These are phyloP conservation scores for Osmerus mordax DNA, from an alignment of 2,113 vertebrate genomes.

Conservation along the genomic window DNA sequence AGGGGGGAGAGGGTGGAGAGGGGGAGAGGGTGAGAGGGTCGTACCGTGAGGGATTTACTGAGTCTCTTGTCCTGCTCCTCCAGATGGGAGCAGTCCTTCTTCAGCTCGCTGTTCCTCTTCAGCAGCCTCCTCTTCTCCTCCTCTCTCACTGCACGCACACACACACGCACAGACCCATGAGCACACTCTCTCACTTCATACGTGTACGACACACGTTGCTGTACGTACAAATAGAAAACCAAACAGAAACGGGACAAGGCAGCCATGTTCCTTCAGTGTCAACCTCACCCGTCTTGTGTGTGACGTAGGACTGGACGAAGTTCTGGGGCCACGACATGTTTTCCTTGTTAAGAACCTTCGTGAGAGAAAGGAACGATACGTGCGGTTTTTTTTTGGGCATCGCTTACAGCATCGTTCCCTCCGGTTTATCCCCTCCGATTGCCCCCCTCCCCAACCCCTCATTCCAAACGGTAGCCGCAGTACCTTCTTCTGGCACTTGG, in stretches of 20 bases:
- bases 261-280: not conserved
- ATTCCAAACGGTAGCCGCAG: not conserved
- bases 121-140: slow-evolving; percentile 90
- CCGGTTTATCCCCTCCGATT: not conserved
- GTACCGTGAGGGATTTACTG: slow-evolving; percentile 79
- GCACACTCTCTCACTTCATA: not conserved
- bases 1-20: not conserved
- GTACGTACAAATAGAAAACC: too few relatives aligned
- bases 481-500: slow-evolving; percentile 98
- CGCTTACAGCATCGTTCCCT: not conserved
- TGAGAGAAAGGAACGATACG: not conserved
- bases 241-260: too few relatives aligned
- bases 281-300: slow-evolving; percentile 89
- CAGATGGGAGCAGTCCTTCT: slow-evolving; percentile 82
- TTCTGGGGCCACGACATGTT: slow-evolving; percentile 91
- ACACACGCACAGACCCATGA: not conserved
- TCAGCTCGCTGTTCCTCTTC: slow-evolving; percentile 83
- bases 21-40: not conserved
- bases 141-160: slow-evolving; percentile 81
- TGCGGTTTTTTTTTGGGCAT: not conserved
- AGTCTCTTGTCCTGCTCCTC: slow-evolving; percentile 86
- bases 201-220: not conserved
- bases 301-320: slow-evolving; percentile 92
- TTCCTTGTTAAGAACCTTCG: slow-evolving; percentile 91
- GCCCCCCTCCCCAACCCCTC: too few relatives aligned